phyloP scores from a whole-genome alignment of 1,140 invertebrate species.

The Coelopa frigida region DNA sequence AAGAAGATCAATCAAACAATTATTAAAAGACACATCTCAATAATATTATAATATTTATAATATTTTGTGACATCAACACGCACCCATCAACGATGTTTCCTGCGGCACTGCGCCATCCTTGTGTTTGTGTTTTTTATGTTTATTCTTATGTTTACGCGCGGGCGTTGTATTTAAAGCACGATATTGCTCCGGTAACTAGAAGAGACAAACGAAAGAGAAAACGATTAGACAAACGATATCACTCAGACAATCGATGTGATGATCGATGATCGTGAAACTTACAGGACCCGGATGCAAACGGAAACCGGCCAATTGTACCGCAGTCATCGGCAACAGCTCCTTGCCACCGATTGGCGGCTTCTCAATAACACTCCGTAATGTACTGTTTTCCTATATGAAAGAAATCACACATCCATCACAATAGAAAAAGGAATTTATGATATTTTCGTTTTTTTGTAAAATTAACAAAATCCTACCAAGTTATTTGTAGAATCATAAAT shows the following conservation, averaged over 20 bases:
- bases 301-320: conserved; percentile 87
- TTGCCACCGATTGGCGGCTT: conserved; percentile 95
- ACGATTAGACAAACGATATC: not conserved
- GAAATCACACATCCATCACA: no score
- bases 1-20: not conserved
- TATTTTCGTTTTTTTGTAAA: not conserved
- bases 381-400: conserved; percentile 61
- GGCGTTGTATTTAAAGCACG: conserved; percentile 85
- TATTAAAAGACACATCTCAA: no score
- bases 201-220: conserved; percentile 15
- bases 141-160: conserved; percentile 86
- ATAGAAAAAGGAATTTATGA: not conserved
- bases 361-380: conserved; percentile 88
- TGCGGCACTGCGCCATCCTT: conserved; percentile 71
- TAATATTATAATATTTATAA: no score
- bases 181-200: conserved; percentile 90
- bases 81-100: conserved; percentile 56
- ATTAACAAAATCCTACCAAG: conserved; percentile 50
- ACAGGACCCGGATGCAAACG: conserved; percentile 91
- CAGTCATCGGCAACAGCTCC: conserved; percentile 81
- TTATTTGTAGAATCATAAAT: conserved; percentile 87
- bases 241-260: not conserved
- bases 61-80: conserved; percentile 3
- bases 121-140: conserved; percentile 93
- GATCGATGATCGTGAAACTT: conserved; percentile 45